phyloP scores from a whole-genome alignment of 2,797 vertebrate species.

The Enteromius viviparus region DNA sequence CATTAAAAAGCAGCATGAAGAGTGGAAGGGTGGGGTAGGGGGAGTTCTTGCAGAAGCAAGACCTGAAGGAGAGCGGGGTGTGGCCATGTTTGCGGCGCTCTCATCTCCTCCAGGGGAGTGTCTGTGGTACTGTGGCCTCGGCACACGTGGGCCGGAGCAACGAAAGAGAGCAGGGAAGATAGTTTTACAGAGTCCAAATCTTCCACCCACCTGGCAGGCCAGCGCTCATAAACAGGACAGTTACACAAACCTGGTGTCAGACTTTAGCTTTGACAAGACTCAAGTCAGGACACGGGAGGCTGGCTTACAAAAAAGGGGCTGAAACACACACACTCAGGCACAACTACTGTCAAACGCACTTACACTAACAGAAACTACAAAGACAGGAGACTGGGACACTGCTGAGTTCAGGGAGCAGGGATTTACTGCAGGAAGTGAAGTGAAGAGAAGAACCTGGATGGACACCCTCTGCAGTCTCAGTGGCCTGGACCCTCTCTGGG shows the following conservation, averaged over 20 bases:
- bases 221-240: conserved; percentile 76
- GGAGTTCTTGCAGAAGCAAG: conserved; percentile 4
- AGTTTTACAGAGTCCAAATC: conserved; percentile 61
- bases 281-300: conserved; percentile 70
- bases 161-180: conserved; percentile 50
- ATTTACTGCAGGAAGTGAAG: conserved; percentile 41
- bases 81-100: conserved; percentile 7
- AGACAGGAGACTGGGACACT: background rate
- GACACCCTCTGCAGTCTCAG: conserved; percentile 70
- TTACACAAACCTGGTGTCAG: conserved; percentile 59
- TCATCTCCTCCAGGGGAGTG: conserved; percentile 48
- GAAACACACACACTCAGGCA: conserved; percentile 1
- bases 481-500: conserved; percentile 76
- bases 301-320: conserved; percentile 67
- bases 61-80: conserved; percentile 29
- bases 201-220: conserved; percentile 76
- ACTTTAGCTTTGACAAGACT: conserved; percentile 23
- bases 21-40: background rate
- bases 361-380: conserved; percentile 10
- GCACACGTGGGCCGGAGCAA: conserved; percentile 31
- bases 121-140: conserved; percentile 61
- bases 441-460: conserved; percentile 63
- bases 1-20: background rate
- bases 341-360: conserved; percentile 6
- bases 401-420: conserved; percentile 3